Evolutionary conservation across 2,888 invertebrate genomes (phyloP).

Genomic region (Hybos culiciformis): DNA sequence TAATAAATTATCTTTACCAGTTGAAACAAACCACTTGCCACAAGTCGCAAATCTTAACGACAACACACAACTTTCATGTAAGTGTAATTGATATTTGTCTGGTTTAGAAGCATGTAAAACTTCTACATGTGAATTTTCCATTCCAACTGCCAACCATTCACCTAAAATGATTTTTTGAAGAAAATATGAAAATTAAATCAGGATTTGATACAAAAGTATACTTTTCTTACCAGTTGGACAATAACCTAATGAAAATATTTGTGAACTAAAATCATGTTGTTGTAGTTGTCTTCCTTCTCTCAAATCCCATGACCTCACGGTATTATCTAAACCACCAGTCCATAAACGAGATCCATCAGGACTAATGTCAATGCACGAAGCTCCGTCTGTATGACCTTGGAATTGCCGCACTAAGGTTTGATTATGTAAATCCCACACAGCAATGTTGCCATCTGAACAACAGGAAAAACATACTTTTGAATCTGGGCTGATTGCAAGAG

Average conservation of each 20-base stretch:
- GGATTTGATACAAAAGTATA: not conserved
- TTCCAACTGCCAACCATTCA: constrained; percentile 95
- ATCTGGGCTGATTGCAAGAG: constrained; percentile 91
- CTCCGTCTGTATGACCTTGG: constrained; percentile 95
- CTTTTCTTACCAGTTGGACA: constrained; percentile 63
- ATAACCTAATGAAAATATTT: constrained; percentile 75
- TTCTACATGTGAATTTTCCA: constrained; percentile 97
- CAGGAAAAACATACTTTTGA: constrained; percentile 97
- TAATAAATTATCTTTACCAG: constrained; percentile 95
- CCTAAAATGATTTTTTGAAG: constrained; percentile 36
- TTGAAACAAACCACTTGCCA: constrained; percentile 98
- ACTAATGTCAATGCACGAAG: constrained; percentile 94
- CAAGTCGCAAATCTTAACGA: constrained; percentile 88
- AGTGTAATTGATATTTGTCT: constrained; percentile 89
- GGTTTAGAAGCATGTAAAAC: constrained; percentile 80
- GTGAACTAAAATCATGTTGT: constrained; percentile 89
- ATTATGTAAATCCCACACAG: constrained; percentile 88
- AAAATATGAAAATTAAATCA: no score
- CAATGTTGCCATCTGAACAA: constrained; percentile 96
- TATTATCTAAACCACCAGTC: constrained; percentile 94
- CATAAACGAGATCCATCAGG: constrained; percentile 78
- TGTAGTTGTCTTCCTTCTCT: constrained; percentile 84
- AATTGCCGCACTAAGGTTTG: constrained; percentile 85
- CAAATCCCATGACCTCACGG: constrained; percentile 92
- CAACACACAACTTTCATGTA: constrained; percentile 94